phyloP scores from a whole-genome alignment of 2,888 invertebrate species.

The Arenicola marina region DNA sequence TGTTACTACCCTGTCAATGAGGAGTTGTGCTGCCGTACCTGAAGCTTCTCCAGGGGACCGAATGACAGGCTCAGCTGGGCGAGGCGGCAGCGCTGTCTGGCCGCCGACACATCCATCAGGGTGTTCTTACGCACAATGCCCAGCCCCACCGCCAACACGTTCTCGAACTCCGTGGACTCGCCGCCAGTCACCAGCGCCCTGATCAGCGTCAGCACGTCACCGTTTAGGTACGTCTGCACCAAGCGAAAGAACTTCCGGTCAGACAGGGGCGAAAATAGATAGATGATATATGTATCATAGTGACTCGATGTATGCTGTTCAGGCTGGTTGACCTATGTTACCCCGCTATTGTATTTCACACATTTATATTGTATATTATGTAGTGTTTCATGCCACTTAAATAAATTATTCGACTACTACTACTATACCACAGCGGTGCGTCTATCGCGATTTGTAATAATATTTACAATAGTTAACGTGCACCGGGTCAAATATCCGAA shows the following conservation, averaged over 20 bases:
- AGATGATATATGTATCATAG: neutral
- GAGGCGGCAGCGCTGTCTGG: conserved; percentile 16
- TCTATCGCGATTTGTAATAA: too few species aligned
- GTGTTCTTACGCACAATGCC: conserved; percentile 20
- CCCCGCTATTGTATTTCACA: too few species aligned
- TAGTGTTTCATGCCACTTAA: neutral
- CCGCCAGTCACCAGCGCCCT: conserved; percentile 28
- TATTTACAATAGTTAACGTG: too few species aligned
- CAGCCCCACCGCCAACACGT: conserved; percentile 26
- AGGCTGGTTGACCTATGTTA: too few species aligned
- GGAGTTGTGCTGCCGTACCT: too few species aligned
- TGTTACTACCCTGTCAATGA: too few species aligned
- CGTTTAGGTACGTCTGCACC: conserved; percentile 24
- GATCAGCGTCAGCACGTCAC: conserved; percentile 18
- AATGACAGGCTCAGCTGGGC: conserved; percentile 17
- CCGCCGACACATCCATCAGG: neutral
- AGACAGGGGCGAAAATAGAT: neutral
- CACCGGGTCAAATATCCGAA: too few species aligned
- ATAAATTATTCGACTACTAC: too few species aligned
- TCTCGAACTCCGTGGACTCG: conserved; percentile 23
- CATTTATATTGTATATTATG: too few species aligned
- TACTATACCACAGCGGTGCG: too few species aligned
- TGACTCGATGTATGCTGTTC: neutral
- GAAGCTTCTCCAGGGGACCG: conserved; percentile 22
- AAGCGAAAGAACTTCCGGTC: neutral